Evolutionary conservation across 2,888 invertebrate genomes (phyloP).

Genomic region (Eupithecia insigniata): DNA sequence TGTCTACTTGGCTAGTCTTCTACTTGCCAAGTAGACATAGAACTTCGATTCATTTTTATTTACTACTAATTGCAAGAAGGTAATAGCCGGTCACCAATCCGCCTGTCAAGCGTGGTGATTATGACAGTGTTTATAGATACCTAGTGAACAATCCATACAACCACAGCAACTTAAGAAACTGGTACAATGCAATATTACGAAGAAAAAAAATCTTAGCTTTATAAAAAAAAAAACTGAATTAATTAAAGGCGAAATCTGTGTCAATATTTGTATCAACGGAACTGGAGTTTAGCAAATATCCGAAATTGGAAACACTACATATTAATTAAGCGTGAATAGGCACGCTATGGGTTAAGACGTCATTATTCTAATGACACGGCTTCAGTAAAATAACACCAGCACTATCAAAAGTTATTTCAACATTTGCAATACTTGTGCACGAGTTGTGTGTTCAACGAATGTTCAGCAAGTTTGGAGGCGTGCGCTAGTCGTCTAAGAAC

Average conservation of each 20-base stretch:
- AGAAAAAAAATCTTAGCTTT: no score
- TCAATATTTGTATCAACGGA: slow-evolving; percentile 9
- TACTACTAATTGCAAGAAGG: no score
- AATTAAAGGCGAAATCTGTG: slow-evolving; percentile 6
- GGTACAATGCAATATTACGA: no score
- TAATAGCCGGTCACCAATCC: no score
- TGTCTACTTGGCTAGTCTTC: not conserved
- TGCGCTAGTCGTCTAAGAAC: not conserved
- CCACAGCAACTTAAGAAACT: not conserved
- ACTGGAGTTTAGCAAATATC: not conserved
- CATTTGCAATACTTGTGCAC: not conserved
- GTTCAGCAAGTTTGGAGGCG: not conserved
- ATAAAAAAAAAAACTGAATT: not conserved
- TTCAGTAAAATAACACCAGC: not conserved
- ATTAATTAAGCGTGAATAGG: not conserved
- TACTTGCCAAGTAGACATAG: no score
- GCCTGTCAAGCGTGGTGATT: no score
- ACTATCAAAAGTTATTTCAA: slow-evolving; percentile 1
- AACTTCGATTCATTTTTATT: no score
- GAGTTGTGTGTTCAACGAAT: not conserved
- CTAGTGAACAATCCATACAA: not conserved
- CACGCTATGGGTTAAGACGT: not conserved
- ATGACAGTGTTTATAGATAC: not conserved
- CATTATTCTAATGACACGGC: not conserved
- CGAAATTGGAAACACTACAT: not conserved